These are phyloP conservation scores for Trematomus bernacchii DNA, from an alignment of 2,797 vertebrate genomes.

Conservation along the genomic window DNA sequence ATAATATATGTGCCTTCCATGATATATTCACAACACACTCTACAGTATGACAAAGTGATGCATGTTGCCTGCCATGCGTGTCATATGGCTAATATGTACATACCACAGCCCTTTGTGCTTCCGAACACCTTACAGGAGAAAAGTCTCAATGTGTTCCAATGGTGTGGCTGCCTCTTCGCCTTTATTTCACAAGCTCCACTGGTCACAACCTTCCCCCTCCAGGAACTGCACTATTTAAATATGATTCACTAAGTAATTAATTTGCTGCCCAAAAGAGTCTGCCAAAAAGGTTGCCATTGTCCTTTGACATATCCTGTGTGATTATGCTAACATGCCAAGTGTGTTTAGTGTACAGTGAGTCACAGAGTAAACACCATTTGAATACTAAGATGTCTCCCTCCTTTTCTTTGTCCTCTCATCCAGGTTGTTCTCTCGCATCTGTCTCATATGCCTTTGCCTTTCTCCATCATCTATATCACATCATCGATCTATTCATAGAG, in stretches of 20 bases:
- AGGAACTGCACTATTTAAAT: slow-evolving; percentile 7
- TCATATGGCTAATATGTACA: slow-evolving; percentile 16
- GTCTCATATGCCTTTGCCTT: background rate
- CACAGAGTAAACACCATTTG: slow-evolving; percentile 9
- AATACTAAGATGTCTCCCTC: slow-evolving; percentile 12
- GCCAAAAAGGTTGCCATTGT: slow-evolving; percentile 15
- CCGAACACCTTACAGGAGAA: background rate
- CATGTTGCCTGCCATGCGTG: slow-evolving; percentile 8
- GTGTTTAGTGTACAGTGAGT: slow-evolving; percentile 9
- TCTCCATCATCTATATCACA: slow-evolving; percentile 3
- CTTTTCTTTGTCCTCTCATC: background rate
- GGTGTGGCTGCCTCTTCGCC: background rate
- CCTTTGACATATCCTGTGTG: slow-evolving; percentile 13
- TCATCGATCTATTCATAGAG: slow-evolving; percentile 18
- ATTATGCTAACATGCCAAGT: slow-evolving; percentile 24
- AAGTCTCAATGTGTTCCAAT: background rate
- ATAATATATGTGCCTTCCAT: slow-evolving; percentile 62
- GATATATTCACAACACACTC: slow-evolving; percentile 49
- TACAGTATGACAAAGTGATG: slow-evolving; percentile 6
- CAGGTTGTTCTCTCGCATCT: background rate
- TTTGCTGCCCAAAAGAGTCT: slow-evolving; percentile 24
- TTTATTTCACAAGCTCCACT: background rate
- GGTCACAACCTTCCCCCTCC: background rate
- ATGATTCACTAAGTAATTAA: slow-evolving; percentile 22
- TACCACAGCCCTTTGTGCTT: background rate